Evolutionary conservation across 2,888 invertebrate species (phyloP).

Genomic region (Tipula unca): DNA sequence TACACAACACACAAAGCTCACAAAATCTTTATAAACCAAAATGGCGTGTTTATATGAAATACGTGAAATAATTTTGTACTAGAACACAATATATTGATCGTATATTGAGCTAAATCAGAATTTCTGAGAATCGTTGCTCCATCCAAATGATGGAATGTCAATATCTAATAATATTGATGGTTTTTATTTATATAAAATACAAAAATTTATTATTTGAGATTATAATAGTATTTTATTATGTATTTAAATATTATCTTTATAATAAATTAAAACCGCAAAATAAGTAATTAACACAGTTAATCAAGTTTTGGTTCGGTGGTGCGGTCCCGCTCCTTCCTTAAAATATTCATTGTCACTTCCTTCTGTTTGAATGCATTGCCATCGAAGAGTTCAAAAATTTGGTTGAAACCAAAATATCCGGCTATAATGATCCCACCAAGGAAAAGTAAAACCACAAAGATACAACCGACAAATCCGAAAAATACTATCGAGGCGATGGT

Average conservation of each 20-base stretch:
- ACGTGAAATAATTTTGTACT: not conserved
- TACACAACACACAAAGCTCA: not conserved
- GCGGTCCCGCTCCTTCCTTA: slow-evolving; percentile 26
- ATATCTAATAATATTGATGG: not conserved
- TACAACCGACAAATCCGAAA: slow-evolving; percentile 34
- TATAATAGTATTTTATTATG: not conserved
- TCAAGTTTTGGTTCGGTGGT: not conserved
- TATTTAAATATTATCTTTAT: not conserved
- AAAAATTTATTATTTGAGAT: not conserved
- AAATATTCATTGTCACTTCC: slow-evolving; percentile 27
- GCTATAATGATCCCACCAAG: slow-evolving; percentile 31
- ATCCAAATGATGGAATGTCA: too few species aligned
- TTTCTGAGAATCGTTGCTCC: too few species aligned
- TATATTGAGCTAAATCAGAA: not conserved
- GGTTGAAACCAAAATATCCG: slow-evolving; percentile 37
- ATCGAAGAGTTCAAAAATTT: slow-evolving; percentile 33
- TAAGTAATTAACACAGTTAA: not conserved
- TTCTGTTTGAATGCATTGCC: slow-evolving; percentile 24
- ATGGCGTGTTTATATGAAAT: not conserved
- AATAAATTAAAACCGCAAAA: not conserved
- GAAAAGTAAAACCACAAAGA: slow-evolving; percentile 31
- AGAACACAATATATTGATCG: not conserved
- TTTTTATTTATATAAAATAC: not conserved
- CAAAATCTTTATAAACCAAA: not conserved
- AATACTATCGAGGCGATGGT: slow-evolving; percentile 36